Conservation (phyloP, 2,113 vertebrate species). For the Camelus bactrianus region DNA sequence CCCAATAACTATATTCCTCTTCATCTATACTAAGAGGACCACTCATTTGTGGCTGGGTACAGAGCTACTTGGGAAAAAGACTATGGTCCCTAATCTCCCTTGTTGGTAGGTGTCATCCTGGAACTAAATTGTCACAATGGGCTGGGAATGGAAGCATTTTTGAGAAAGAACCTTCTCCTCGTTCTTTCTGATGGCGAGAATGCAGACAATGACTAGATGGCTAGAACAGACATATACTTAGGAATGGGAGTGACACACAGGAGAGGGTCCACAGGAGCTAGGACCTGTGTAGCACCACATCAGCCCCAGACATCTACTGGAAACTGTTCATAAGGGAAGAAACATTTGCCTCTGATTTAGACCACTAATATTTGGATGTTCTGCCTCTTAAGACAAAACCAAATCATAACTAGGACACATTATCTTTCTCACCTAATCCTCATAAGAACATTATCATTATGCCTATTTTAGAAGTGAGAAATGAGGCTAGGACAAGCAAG, state of each 20-base stretch:
- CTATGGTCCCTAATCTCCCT: neutral
- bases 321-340: neutral
- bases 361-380: neutral
- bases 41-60: neutral
- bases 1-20: neutral
- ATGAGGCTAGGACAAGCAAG: neutral
- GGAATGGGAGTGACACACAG: neutral
- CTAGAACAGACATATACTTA: neutral
- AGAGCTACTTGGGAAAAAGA: neutral
- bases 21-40: neutral
- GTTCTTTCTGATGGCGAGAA: neutral
- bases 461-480: conserved; percentile 7
- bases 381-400: conserved; percentile 48
- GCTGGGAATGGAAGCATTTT: neutral
- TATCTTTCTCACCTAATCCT: neutral
- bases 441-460: neutral
- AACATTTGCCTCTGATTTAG: neutral
- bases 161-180: neutral
- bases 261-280: neutral
- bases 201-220: neutral
- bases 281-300: too few species aligned
- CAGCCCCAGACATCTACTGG: neutral
- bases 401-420: neutral
- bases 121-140: neutral
- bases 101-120: neutral